Percentiles rank a stretch among this genome's conserved stretches.
Conservation (phyloP, 2,113 vertebrate species). For the Galeopterus variegatus region DNA sequence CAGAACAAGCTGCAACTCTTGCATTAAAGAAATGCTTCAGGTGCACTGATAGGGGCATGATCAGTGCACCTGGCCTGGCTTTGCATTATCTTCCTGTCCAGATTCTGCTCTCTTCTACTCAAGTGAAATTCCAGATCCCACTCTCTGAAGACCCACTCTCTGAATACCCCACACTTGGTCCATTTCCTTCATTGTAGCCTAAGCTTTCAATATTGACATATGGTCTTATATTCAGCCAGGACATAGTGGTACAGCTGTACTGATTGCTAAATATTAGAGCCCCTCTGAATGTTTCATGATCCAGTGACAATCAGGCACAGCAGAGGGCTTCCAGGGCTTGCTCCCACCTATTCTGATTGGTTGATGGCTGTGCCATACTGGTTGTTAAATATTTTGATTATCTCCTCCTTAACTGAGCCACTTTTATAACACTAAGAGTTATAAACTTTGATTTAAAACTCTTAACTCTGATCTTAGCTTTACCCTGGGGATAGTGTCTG, state of each 20-base stretch:
- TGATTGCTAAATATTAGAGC: neutral
- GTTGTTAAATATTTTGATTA: constrained; percentile 59
- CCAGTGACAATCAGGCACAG: neutral
- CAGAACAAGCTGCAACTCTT: neutral
- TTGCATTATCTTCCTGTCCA: neutral
- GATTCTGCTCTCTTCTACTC: neutral
- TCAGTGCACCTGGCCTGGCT: neutral
- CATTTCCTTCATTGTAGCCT: constrained; percentile 13
- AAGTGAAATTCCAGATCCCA: constrained; percentile 23
- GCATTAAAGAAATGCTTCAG: neutral
- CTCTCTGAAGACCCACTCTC: neutral
- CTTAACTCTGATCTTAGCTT: constrained; percentile 22
- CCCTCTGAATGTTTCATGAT: neutral
- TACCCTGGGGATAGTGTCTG: neutral
- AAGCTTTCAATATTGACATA: neutral
- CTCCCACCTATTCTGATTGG: neutral
- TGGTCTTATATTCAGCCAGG: neutral
- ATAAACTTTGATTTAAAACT: constrained; percentile 44
- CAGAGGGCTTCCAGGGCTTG: neutral
- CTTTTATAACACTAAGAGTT: neutral
- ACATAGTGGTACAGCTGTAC: neutral
- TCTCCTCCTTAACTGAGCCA: neutral
- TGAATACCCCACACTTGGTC: neutral
- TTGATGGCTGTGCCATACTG: neutral
- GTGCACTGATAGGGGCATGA: neutral